Evolutionary conservation across 2,113 vertebrate genomes (phyloP), one percentile per base, ranked within the genome.

Genomic region (Tenrec ecaudatus): DNA sequence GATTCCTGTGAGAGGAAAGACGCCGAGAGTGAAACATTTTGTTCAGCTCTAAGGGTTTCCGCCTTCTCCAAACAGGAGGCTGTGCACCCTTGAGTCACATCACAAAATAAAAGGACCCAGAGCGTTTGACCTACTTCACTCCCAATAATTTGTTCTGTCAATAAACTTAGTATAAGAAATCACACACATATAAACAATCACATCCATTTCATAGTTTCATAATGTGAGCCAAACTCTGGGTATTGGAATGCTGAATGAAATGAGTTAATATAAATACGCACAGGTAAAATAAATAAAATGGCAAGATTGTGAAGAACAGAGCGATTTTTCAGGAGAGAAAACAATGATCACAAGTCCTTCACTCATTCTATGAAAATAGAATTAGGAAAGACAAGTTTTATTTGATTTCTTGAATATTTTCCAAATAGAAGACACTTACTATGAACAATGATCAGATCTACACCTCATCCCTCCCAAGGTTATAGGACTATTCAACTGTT

Each of bases 381-480:
- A 16, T 16, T 58, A 79, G 57, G 9, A 88, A 91, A 93, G n/a
- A 3, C 20, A 78, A 71, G 36, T 64, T 91, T 85, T 0, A 78
- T 58, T 82, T 86, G 69, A 69, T 82, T 82, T 93, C 11, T 47
- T 25, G n/a, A 89, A n/a, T 71, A 57, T n/a, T 77, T 77, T 53
- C 76, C 60, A 89, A 89, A 82, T 73, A 86, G 82, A 40, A 58
- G 10, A 86, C n/a, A 94, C 0, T 9, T 36, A 43, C 27, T 73
- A 25, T 89, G 40, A 73, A 86, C 58, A 89, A 75, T 58, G 22
- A 78, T 71, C 88, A 16, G 22, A 43, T 14, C 6, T 43, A 79
- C 0, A 23, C 12, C 15, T 40, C 20, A 82, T 78, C 7, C 0
- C 20, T 29, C 23, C 73, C 27, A 73, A 78, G 33, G 29, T 60